Evolutionary conservation across 2,113 vertebrate species (phyloP), one percentile per base, ranked within the genome.

Genomic region (Nothoprocta pentlandii): DNA sequence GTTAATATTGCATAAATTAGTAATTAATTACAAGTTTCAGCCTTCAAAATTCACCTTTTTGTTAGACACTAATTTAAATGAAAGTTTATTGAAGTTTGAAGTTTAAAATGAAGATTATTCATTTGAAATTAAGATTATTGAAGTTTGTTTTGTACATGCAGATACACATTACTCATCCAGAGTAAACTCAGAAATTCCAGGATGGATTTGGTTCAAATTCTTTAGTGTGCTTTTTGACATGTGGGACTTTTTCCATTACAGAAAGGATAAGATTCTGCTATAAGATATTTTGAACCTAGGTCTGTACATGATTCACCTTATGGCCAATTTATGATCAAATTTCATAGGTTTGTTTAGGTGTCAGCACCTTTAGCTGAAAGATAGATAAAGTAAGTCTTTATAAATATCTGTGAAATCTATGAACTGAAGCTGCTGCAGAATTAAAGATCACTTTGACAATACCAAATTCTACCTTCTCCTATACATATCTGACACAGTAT

Each of bases 121-220:
- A 39, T 39, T 39, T 39, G 39, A 82, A 63, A 67, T 75, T 91
- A 39, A 39, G 34, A 41, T 78, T 34, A 73, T 53, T 42, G 59
- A 63, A 58, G 71, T 92, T 80, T 81, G 39, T 70, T 90, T 85
- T 59, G 6, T 61, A 64, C 25, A 9, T 17, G 32, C 16, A 74
- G 41, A 67, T 68, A 62, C 20, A 36, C 30, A 64, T 25, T 74
- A 69, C 53, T 92, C 76, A 90, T 64, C 58, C 87, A 41, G 76
- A 94, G 20, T 47, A 91, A 86, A 17, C 51, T 96, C 73, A n/a
- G 73, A 68, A 94, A 81, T 73, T 58, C 73, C 80, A 86, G 59
- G 36, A 95, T 90, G 87, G 83, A 90, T 90, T 76, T 90, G 47
- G 70, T 92, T 94, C 87, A 91, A 92, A 49, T 53, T 92, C 76